A percentile compares a stretch with the other conserved stretches of the same genome.
phyloP scores from a whole-genome alignment of 2,113 vertebrate species.

The human region GRCh38 chr6:123259501-123260000 shows the following conservation, averaged over 20 bases:
- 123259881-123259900: too few species aligned
- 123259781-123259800: neutral
- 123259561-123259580: neutral
- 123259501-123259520: neutral
- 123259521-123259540: neutral
- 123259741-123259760: neutral
- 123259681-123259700: neutral
- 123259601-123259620: neutral
- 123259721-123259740: neutral
- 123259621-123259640: slow-evolving; percentile 83
- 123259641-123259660: slow-evolving; percentile 74
- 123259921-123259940: too few species aligned
- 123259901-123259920: too few species aligned
- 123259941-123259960: neutral
- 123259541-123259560: neutral
- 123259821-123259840: neutral
- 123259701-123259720: neutral
- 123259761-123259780: neutral
- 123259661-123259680: slow-evolving; percentile 57
- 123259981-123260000: neutral
- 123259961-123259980: neutral
- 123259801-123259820: neutral
- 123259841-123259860: too few species aligned
- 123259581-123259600: neutral
- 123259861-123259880: neutral